These are phyloP conservation scores for Columbina picui DNA, from an alignment of 2,113 vertebrate genomes.

Conservation along the genomic window DNA sequence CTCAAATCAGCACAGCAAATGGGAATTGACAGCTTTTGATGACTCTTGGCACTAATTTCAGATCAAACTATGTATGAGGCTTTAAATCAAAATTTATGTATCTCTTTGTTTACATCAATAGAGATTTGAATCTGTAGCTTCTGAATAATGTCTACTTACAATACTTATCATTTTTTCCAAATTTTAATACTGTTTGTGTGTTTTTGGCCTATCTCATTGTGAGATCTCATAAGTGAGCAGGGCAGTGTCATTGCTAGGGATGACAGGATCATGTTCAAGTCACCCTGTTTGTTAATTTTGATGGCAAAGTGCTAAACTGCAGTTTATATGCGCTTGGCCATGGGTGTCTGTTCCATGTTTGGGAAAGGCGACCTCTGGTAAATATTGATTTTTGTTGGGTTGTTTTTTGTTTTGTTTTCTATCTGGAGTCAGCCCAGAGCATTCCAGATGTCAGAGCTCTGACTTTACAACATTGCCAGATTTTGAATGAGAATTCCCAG, in stretches of 20 bases:
- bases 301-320: not conserved
- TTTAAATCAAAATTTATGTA: slow-evolving; percentile 36
- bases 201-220: not conserved
- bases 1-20: slow-evolving; percentile 43
- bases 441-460: slow-evolving; percentile 17
- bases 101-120: slow-evolving; percentile 22
- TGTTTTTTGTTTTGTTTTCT: not conserved
- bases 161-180: not conserved
- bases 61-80: not conserved
- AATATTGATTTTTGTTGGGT: not conserved
- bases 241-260: not conserved
- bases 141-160: not conserved
- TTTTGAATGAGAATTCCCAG: not conserved
- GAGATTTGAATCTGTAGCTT: not conserved
- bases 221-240: not conserved
- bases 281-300: not conserved
- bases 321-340: not conserved
- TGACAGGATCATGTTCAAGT: not conserved
- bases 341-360: not conserved
- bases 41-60: slow-evolving; percentile 9
- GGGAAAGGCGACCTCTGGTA: not conserved
- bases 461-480: not conserved
- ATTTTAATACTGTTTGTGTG: not conserved
- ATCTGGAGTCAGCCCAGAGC: not conserved
- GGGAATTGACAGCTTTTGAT: slow-evolving; percentile 51